Conservation (phyloP, 2,797 vertebrate genomes). For the Typhlichthys subterraneus region DNA sequence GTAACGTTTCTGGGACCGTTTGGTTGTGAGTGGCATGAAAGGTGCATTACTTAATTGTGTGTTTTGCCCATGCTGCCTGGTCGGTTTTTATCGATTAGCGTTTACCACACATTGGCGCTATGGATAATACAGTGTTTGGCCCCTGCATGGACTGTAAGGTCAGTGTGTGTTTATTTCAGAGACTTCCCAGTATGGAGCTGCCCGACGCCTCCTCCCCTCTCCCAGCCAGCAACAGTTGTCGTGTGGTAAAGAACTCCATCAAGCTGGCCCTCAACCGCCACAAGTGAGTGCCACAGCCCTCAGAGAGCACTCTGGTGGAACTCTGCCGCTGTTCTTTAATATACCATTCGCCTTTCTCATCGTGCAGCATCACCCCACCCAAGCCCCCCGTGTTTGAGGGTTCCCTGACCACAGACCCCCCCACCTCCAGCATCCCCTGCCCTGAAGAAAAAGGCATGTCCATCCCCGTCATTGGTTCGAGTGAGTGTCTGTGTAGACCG, state of each 20-base stretch:
- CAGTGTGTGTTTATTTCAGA: constrained; percentile 66
- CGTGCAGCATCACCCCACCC: constrained; percentile 68
- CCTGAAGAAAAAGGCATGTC: constrained; percentile 73
- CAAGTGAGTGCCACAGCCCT: constrained; percentile 64
- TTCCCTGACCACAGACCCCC: constrained; percentile 38
- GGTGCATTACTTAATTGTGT: no score
- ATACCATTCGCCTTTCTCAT: not conserved
- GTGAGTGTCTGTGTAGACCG: constrained; percentile 65
- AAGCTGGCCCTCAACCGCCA: constrained; percentile 93
- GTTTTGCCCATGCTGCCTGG: no score
- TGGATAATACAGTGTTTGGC: not conserved
- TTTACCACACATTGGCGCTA: not conserved
- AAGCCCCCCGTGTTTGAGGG: constrained; percentile 67
- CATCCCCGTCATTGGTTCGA: constrained; percentile 81
- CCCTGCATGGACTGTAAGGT: not conserved
- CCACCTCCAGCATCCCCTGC: constrained; percentile 21
- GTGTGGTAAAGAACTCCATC: constrained; percentile 96
- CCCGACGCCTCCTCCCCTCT: constrained; percentile 94
- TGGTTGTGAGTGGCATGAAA: not conserved
- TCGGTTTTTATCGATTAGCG: no score
- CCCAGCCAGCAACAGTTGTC: constrained; percentile 85
- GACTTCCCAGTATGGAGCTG: constrained; percentile 95
- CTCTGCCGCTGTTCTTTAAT: no score
- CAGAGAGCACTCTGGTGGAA: not conserved
- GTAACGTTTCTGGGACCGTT: not conserved